Percentiles rank a stretch among this genome's conserved stretches.
Evolutionary conservation across 2,888 invertebrate genomes (phyloP).

Genomic region (Lymantria monacha): DNA sequence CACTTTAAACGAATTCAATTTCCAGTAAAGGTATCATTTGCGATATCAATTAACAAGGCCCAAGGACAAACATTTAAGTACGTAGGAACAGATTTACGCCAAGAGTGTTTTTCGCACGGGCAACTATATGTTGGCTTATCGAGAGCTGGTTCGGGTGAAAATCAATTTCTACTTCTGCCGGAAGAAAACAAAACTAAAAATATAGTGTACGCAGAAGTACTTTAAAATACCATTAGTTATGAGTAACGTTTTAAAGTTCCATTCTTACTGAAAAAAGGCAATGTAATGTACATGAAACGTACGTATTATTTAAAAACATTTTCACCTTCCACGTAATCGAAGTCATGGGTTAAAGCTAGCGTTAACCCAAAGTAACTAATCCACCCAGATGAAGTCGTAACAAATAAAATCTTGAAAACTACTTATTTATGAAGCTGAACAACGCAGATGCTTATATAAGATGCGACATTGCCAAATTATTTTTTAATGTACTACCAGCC

Average conservation of each 20-base stretch:
- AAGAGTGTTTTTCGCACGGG: slow-evolving; percentile 18
- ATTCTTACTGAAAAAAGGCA: too few relatives aligned
- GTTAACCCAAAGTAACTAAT: too few relatives aligned
- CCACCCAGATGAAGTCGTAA: too few relatives aligned
- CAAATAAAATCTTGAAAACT: too few relatives aligned
- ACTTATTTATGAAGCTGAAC: too few relatives aligned
- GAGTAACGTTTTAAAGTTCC: too few relatives aligned
- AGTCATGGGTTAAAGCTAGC: too few relatives aligned
- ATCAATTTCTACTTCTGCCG: slow-evolving; percentile 14
- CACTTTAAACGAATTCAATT: slow-evolving; percentile 24
- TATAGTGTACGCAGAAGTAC: not conserved
- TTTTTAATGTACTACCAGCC: not conserved
- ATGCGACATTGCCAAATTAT: not conserved
- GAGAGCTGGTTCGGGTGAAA: slow-evolving; percentile 13
- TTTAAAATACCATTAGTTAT: slow-evolving; percentile 1
- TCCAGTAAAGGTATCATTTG: slow-evolving; percentile 14
- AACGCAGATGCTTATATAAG: too few relatives aligned
- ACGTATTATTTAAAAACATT: too few relatives aligned
- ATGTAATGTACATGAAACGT: too few relatives aligned
- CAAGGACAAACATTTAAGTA: slow-evolving; percentile 23
- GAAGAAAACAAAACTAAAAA: slow-evolving; percentile 6
- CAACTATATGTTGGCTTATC: slow-evolving; percentile 11
- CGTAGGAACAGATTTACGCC: slow-evolving; percentile 22
- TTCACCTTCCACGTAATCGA: too few relatives aligned
- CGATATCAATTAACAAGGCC: slow-evolving; percentile 22